A percentile compares a stretch with the other conserved stretches of the same genome.
Evolutionary conservation across 1,140 invertebrate genomes (phyloP).

Genomic region (Wasmannia auropunctata): DNA sequence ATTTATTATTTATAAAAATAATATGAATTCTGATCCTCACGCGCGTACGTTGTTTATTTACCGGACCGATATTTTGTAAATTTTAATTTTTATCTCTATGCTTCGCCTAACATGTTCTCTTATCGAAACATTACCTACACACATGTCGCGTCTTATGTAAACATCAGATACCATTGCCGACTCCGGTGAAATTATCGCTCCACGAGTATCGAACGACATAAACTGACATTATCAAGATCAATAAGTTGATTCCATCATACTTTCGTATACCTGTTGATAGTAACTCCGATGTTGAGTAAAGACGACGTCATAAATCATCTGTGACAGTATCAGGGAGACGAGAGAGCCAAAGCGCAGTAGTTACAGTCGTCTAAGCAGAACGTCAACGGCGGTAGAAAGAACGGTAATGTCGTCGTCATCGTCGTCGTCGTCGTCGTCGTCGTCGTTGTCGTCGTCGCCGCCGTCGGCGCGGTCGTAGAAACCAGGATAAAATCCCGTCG

Average conservation of each 20-base stretch:
- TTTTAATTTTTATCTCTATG: background rate
- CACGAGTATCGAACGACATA: background rate
- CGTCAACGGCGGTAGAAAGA: constrained; percentile 57
- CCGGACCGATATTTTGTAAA: background rate
- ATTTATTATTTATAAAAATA: constrained; percentile 10
- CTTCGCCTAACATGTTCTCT: background rate
- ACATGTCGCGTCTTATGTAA: background rate
- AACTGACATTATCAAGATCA: constrained; percentile 39
- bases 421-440: constrained; percentile 20
- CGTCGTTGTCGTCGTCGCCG: constrained; percentile 22
- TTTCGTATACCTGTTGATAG: constrained; percentile 49
- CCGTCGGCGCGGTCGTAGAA: constrained; percentile 45
- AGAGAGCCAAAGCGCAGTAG: constrained; percentile 28
- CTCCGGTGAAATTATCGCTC: background rate
- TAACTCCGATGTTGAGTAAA: constrained; percentile 17
- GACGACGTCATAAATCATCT: constrained; percentile 47
- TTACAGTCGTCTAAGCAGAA: constrained; percentile 49
- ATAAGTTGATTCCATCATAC: constrained; percentile 43
- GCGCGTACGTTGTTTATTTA: background rate
- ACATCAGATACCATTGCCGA: background rate
- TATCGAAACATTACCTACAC: background rate
- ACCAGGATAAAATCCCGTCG: constrained; percentile 72
- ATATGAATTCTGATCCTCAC: background rate
- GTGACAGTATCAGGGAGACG: constrained; percentile 48
- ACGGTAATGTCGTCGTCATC: constrained; percentile 53